phyloP scores from a whole-genome alignment of 2,113 vertebrate species.

The Sardina pilchardus region DNA sequence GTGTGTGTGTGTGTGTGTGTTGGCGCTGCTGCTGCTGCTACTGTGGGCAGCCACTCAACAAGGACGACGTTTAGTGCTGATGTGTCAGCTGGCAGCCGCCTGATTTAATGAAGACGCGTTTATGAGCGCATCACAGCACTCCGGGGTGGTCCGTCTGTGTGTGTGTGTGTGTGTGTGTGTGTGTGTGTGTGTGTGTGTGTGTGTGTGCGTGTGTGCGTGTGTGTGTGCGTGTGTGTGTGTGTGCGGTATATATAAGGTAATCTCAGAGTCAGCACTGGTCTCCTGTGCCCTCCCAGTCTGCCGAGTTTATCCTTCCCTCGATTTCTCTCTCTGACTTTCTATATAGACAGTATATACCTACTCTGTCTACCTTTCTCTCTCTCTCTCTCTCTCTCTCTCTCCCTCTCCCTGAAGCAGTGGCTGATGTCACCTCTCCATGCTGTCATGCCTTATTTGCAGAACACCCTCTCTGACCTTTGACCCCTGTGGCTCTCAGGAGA shows the following conservation, averaged over 20 bases:
- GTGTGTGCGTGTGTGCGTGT: not conserved
- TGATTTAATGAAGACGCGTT: conserved; percentile 61
- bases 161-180: not conserved
- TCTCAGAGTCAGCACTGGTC: no score
- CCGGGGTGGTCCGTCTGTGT: conserved; percentile 37
- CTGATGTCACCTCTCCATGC: not conserved
- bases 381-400: conserved; percentile 4
- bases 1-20: conserved; percentile 1
- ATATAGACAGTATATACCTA: no score
- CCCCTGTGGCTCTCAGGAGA: not conserved
- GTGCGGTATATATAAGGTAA: not conserved
- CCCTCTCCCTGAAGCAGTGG: not conserved
- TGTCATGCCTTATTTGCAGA: no score
- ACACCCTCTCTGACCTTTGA: not conserved
- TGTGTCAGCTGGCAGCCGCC: not conserved
- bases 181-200: not conserved
- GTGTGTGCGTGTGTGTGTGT: not conserved
- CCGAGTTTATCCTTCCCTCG: not conserved
- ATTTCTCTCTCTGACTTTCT: not conserved
- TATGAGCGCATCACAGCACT: conserved; percentile 54
- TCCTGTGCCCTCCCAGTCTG: not conserved
- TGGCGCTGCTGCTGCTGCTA: not conserved
- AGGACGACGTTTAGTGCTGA: not conserved
- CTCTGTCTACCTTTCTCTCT: not conserved
- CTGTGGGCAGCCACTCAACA: not conserved